These are phyloP conservation scores for Druon quercuslanigerum DNA, from an alignment of 1,140 invertebrate genomes.

Conservation along the genomic window DNA sequence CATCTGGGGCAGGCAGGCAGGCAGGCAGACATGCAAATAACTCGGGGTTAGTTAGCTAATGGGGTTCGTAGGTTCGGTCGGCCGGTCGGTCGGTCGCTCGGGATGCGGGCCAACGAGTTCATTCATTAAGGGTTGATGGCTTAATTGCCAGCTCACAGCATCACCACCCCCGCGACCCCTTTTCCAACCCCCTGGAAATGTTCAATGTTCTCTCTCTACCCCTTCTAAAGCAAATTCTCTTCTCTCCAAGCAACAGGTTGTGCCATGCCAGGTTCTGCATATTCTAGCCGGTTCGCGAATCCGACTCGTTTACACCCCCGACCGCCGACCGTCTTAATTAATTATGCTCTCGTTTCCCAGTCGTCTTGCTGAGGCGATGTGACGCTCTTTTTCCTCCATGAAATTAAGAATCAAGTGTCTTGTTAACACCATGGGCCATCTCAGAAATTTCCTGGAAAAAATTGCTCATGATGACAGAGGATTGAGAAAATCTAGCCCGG, in stretches of 20 bases:
- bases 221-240: conserved; percentile 45
- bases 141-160: conserved; percentile 74
- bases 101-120: conserved; percentile 66
- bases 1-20: conserved; percentile 69
- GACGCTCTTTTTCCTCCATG: neutral
- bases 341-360: conserved; percentile 59
- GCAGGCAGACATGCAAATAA: conserved; percentile 74
- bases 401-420: conserved; percentile 9
- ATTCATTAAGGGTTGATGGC: conserved; percentile 76
- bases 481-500: too few species aligned
- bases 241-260: conserved; percentile 66
- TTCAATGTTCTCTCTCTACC: neutral
- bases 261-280: conserved; percentile 46
- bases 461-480: neutral
- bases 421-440: neutral
- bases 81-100: too few species aligned
- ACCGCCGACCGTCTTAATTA: conserved; percentile 65
- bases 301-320: conserved; percentile 68
- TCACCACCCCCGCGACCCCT: conserved; percentile 58
- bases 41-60: conserved; percentile 76
- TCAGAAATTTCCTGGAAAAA: neutral
- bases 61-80: conserved; percentile 64
- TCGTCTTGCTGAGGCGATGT: neutral
- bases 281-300: conserved; percentile 54
- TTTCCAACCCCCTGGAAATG: conserved; percentile 50